Evolutionary conservation across 92 coral and sea anemone genomes (phyloP).

Genomic region (Phenganax marumi): DNA sequence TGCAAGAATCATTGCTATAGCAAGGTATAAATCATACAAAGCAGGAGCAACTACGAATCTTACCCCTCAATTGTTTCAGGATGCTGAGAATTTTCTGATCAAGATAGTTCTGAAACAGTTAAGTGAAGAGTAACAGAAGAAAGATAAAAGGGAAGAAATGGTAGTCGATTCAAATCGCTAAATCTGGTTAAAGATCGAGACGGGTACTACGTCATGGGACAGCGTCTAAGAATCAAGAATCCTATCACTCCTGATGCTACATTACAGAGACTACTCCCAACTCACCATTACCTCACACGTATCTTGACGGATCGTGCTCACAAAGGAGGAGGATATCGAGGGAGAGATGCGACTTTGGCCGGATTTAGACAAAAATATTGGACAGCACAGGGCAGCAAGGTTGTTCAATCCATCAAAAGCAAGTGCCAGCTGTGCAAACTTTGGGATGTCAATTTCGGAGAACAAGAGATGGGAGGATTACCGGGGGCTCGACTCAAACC

Average conservation of each 20-base stretch:
- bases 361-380: conserved; percentile 35
- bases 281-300: conserved; percentile 53
- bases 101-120: conserved; percentile 45
- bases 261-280: conserved; percentile 55
- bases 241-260: too few species aligned
- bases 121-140: conserved; percentile 28
- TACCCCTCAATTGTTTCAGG: conserved; percentile 49
- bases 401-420: conserved; percentile 22
- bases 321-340: conserved; percentile 23
- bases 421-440: conserved; percentile 42
- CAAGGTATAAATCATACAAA: conserved; percentile 47
- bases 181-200: conserved; percentile 49
- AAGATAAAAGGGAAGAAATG: conserved; percentile 37
- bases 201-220: conserved; percentile 58
- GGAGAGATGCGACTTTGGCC: conserved; percentile 37
- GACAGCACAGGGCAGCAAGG: conserved; percentile 40
- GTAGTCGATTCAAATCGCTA: conserved; percentile 57
- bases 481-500: conserved; percentile 42
- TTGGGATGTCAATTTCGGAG: conserved; percentile 21
- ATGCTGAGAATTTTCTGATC: conserved; percentile 60
- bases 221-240: too few species aligned
- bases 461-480: conserved; percentile 46
- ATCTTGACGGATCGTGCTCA: conserved; percentile 61
- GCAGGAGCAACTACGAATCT: conserved; percentile 44
- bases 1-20: conserved; percentile 54